Evolutionary conservation across 2,797 vertebrate genomes (phyloP).

Genomic region (Aeoliscus strigatus): DNA sequence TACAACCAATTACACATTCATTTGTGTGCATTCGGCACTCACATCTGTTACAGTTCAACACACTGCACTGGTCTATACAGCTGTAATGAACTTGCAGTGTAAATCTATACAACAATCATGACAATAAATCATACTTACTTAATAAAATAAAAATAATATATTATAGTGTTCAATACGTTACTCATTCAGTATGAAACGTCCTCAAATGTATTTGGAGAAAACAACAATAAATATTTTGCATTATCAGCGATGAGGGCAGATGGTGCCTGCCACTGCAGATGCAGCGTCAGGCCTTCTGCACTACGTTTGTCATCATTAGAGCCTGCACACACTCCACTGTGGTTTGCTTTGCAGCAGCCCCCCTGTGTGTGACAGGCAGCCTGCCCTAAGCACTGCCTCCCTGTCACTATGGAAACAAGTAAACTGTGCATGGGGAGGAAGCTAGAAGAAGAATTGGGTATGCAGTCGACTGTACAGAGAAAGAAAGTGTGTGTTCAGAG

Average conservation of each 20-base stretch:
- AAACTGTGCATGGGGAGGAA: slow-evolving; percentile 44
- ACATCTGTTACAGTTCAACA: too few species aligned
- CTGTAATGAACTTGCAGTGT: too few species aligned
- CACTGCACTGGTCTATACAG: too few species aligned
- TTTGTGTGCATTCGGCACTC: too few species aligned
- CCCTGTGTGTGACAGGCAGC: slow-evolving; percentile 32
- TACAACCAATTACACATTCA: too few species aligned
- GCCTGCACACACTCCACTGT: neutral
- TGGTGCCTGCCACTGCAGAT: slow-evolving; percentile 4
- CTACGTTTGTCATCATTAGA: slow-evolving; percentile 43
- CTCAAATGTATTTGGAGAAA: neutral
- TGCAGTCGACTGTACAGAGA: neutral
- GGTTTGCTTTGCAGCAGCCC: slow-evolving; percentile 19
- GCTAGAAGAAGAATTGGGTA: slow-evolving; percentile 9
- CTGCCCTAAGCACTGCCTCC: slow-evolving; percentile 14
- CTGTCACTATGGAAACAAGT: slow-evolving; percentile 64
- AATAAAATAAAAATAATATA: too few species aligned
- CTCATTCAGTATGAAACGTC: neutral
- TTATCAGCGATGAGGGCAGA: slow-evolving; percentile 14
- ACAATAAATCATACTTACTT: too few species aligned
- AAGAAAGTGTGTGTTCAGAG: slow-evolving; percentile 6
- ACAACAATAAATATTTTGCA: neutral
- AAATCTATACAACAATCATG: too few species aligned
- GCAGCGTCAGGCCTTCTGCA: slow-evolving; percentile 28
- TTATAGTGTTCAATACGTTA: neutral